Base-by-base conservation (phyloP, 92 coral and sea anemone species). In the Palythoa caribaeorum region DNA sequence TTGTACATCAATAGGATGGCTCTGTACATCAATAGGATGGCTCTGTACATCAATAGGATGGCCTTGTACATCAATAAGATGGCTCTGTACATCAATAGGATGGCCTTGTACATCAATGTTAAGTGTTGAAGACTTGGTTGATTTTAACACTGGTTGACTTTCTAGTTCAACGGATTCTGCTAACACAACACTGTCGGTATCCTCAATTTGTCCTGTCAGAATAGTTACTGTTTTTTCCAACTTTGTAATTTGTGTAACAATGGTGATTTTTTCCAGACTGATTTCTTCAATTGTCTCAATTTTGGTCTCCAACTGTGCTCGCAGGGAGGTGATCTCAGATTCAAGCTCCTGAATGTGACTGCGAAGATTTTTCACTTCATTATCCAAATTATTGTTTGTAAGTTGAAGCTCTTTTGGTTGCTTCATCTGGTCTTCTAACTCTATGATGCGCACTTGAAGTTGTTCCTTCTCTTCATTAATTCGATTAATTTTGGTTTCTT, bases 371-470 rank as follows among this genome's bases (percentile, higher is more conserved):
- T 13, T 66, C 35, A 81, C 76, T 65, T 81, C 75, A 68, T 13
- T 16, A 21, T 48, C 55, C 17, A 12, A n/a, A 62, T 52, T 60
- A 13, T 9, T 59, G 3, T 55, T 16, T 4, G 9, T 19, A 16
- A 79, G 85, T 50, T 89, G 73, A 75, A 38, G 44, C 6, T 37
- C 75, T 5, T 81, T 80, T 17, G 83, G 88, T 16, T 92, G 88
- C 13, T 72, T 87, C 35, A 92, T 77, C 50, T 92, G 91, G 36
- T 88, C 71, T 76, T 92, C 92, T 13, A 92, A 91, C 80, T 89
- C 92, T 28, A 76, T 84, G 50, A 86, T 76, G 63, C 94, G 92
- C 92, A 57, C 84, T 83, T 84, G 85, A 53, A 92, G 85, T 60
- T 71, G 54, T 20, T 77, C 95, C 71, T 92, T 94, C 75, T 89